phyloP scores from a whole-genome alignment of 2,113 vertebrate genomes.

The Anguilla japonica region DNA sequence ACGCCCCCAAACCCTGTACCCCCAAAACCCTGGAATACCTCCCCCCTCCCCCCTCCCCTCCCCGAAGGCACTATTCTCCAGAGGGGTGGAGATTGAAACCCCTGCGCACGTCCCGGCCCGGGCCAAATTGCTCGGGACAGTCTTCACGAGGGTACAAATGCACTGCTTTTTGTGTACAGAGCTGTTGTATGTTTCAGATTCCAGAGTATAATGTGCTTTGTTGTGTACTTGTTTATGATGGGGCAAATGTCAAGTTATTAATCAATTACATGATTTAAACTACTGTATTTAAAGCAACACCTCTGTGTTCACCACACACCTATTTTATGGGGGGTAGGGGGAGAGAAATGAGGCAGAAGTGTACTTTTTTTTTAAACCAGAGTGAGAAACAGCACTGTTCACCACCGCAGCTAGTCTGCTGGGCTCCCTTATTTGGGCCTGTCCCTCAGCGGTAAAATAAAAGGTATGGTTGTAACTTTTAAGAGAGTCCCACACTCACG shows the following conservation, averaged over 20 bases:
- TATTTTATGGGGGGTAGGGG: slow-evolving; percentile 49
- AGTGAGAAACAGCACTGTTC: slow-evolving; percentile 1
- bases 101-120: background rate
- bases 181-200: slow-evolving; percentile 76
- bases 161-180: slow-evolving; percentile 77
- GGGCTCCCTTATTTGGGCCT: background rate
- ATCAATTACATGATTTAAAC: slow-evolving; percentile 15
- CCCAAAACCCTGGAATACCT: background rate
- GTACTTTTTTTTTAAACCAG: slow-evolving; percentile 27
- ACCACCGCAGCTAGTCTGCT: background rate
- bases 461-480: slow-evolving; percentile 26
- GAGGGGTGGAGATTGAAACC: background rate
- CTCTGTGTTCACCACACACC: slow-evolving; percentile 24
- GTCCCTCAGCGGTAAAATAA: slow-evolving; percentile 31
- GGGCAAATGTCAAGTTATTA: slow-evolving; percentile 26
- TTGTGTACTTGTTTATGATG: slow-evolving; percentile 50
- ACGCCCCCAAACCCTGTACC: background rate
- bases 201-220: slow-evolving; percentile 80
- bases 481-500: background rate
- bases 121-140: background rate
- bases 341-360: slow-evolving; percentile 23
- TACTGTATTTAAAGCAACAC: slow-evolving; percentile 35
- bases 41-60: slow-evolving; percentile 15
- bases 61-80: slow-evolving; percentile 32
- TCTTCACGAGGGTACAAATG: background rate